Evolutionary conservation across 2,113 vertebrate species (phyloP).

Genomic region (Trinectes maculatus): DNA sequence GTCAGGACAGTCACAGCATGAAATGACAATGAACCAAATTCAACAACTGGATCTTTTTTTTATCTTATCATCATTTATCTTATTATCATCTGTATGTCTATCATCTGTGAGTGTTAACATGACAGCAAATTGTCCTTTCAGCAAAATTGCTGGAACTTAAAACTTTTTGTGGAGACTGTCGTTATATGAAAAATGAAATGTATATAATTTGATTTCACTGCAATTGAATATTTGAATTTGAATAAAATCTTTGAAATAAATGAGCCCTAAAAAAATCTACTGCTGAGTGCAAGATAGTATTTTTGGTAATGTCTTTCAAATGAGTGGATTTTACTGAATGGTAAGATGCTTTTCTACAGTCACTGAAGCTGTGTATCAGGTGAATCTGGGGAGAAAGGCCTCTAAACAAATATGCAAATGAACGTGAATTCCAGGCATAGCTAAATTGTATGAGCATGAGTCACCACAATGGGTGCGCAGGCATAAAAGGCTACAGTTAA

Average conservation of each 20-base stretch:
- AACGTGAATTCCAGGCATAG: constrained; percentile 61
- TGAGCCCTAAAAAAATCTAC: background rate
- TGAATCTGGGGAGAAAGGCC: constrained; percentile 27
- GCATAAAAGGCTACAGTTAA: constrained; percentile 47
- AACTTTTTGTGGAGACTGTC: no score
- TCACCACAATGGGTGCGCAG: constrained; percentile 46
- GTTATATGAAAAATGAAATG: no score
- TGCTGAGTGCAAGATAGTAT: constrained; percentile 5
- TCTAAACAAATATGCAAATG: constrained; percentile 56
- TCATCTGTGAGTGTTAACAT: no score
- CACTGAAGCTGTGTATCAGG: constrained; percentile 48
- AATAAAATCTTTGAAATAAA: no score
- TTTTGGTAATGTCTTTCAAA: constrained; percentile 35
- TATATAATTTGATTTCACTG: no score
- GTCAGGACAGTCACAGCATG: background rate
- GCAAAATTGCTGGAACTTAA: no score
- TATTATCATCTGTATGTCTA: no score
- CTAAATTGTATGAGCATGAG: constrained; percentile 51
- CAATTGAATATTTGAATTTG: no score
- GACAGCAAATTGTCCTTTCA: no score
- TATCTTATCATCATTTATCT: no score
- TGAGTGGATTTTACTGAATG: constrained; percentile 6
- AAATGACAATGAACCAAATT: no score
- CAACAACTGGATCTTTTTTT: no score
- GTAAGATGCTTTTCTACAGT: constrained; percentile 21